phyloP scores from a whole-genome alignment of 2,888 invertebrate genomes.

The Camptogramma bilineatum region DNA sequence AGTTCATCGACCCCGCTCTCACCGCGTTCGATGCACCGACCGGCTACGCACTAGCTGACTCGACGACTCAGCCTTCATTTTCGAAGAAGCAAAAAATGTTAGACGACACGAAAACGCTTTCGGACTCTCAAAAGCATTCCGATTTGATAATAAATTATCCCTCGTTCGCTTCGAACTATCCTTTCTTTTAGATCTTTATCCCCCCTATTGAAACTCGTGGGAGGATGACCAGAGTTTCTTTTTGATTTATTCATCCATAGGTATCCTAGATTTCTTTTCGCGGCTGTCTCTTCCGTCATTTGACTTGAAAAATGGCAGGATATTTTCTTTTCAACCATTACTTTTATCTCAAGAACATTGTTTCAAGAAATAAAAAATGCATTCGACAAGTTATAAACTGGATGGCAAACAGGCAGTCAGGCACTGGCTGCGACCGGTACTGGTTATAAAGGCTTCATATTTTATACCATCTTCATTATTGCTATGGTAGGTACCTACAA shows the following conservation, averaged over 20 bases:
- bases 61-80: constrained; percentile 47
- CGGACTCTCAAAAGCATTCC: constrained; percentile 46
- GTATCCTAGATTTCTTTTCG: neutral
- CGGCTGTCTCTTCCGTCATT: neutral
- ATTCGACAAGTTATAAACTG: constrained; percentile 39
- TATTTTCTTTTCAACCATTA: neutral
- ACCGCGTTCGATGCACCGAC: constrained; percentile 83
- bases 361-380: constrained; percentile 35
- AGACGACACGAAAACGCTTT: constrained; percentile 49
- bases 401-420: constrained; percentile 26
- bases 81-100: constrained; percentile 52
- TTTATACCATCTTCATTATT: constrained; percentile 34
- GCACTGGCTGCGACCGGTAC: constrained; percentile 29
- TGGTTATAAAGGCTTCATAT: constrained; percentile 36
- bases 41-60: constrained; percentile 54
- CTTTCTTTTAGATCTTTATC: constrained; percentile 38
- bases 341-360: constrained; percentile 25
- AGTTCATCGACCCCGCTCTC: constrained; percentile 80
- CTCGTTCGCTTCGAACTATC: constrained; percentile 42
- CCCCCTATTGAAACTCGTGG: constrained; percentile 12
- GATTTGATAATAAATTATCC: constrained; percentile 45
- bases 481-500: constrained; percentile 22
- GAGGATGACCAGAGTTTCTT: constrained; percentile 1
- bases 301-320: neutral
- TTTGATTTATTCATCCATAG: neutral